A percentile compares a stretch with the other conserved stretches of the same genome.
Evolutionary conservation across 1,140 invertebrate species (phyloP).

Genomic region (Acromyrmex heyeri): DNA sequence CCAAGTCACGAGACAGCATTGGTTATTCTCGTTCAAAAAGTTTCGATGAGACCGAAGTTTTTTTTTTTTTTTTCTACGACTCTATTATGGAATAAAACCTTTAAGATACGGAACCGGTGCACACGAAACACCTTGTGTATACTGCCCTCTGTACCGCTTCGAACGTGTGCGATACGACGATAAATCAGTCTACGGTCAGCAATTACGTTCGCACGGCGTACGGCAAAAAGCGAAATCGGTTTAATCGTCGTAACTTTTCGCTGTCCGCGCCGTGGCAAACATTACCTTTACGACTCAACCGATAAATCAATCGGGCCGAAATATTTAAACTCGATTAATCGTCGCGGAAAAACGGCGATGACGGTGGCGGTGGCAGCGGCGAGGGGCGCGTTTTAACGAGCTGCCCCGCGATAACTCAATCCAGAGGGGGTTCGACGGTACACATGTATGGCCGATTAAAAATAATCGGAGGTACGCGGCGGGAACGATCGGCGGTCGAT

Average conservation of each 20-base stretch:
- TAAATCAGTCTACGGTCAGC: slow-evolving; percentile 61
- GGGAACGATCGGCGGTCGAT: slow-evolving; percentile 65
- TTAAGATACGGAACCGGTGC: slow-evolving; percentile 28
- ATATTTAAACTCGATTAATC: slow-evolving; percentile 74
- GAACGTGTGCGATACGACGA: slow-evolving; percentile 6
- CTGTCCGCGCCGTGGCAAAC: slow-evolving; percentile 63
- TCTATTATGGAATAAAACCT: slow-evolving; percentile 29
- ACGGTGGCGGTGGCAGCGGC: background rate
- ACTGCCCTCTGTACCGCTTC: background rate
- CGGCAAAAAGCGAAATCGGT: slow-evolving; percentile 52
- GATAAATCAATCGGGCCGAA: slow-evolving; percentile 68
- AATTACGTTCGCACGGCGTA: slow-evolving; percentile 39
- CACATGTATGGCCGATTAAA: slow-evolving; percentile 68
- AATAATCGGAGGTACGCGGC: slow-evolving; percentile 67
- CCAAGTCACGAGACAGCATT: slow-evolving; percentile 52
- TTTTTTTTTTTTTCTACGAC: background rate
- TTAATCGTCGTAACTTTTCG: slow-evolving; percentile 65
- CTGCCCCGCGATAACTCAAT: slow-evolving; percentile 69
- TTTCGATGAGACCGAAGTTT: slow-evolving; percentile 39
- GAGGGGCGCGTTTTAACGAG: slow-evolving; percentile 61
- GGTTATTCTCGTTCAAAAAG: slow-evolving; percentile 47
- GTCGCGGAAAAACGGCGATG: slow-evolving; percentile 68
- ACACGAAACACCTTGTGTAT: background rate
- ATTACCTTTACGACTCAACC: slow-evolving; percentile 56
- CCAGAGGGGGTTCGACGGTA: slow-evolving; percentile 13